Conservation (phyloP, 2,888 invertebrate genomes). For the Halocaridina rubra region DNA sequence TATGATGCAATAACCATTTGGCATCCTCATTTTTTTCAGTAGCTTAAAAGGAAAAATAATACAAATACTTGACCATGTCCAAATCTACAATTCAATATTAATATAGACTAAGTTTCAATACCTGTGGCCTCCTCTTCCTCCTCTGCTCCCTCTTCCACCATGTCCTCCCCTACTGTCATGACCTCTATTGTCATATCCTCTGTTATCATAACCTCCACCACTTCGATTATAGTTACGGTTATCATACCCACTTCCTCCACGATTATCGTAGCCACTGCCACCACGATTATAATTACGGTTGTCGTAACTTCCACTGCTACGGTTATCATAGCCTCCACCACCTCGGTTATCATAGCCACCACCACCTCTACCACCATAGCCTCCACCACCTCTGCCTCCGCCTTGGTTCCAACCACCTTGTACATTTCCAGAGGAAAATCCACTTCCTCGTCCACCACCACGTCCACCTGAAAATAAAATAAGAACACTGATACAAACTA, state of each 20-base stretch:
- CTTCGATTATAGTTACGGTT: neutral
- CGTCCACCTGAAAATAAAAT: constrained; percentile 4
- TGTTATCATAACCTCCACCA: neutral
- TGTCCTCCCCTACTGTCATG: constrained; percentile 5
- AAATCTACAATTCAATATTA: too few relatives aligned
- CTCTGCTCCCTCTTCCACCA: constrained; percentile 29
- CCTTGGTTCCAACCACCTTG: constrained; percentile 60
- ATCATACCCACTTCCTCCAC: neutral
- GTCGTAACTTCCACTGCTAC: neutral
- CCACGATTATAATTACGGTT: neutral
- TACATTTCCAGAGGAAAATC: constrained; percentile 32
- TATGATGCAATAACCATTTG: too few relatives aligned
- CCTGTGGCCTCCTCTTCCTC: constrained; percentile 18
- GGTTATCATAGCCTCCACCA: neutral
- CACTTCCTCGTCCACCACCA: constrained; percentile 22
- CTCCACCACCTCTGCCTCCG: constrained; percentile 34
- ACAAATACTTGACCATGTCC: too few relatives aligned
- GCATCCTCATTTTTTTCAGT: too few relatives aligned
- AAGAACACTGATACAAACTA: too few relatives aligned
- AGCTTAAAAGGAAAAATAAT: too few relatives aligned
- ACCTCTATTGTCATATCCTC: constrained; percentile 24
- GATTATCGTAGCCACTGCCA: neutral
- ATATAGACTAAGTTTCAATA: too few relatives aligned
- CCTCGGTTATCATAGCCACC: constrained; percentile 20
- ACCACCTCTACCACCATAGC: constrained; percentile 23